Conservation (phyloP, 2,888 invertebrate species). For the Erynnis tages region DNA sequence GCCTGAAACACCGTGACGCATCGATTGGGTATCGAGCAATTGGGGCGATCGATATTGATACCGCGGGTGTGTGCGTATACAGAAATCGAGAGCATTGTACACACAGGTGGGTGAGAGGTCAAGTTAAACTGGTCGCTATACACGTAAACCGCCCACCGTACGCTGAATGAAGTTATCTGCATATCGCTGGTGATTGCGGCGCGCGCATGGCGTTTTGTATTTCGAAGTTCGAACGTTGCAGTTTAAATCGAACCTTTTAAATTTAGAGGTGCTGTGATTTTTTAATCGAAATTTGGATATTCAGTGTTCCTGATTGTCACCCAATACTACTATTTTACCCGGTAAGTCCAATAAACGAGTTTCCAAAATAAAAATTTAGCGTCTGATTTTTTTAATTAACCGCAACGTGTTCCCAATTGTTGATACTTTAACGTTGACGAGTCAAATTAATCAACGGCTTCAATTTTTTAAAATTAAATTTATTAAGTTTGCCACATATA, state of each 20-base stretch:
- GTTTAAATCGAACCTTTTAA: conserved; percentile 19
- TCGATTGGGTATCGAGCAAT: not conserved
- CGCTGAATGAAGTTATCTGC: conserved; percentile 38
- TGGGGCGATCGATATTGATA: not conserved
- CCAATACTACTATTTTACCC: too few relatives aligned
- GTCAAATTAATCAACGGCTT: too few relatives aligned
- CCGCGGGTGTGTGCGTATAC: not conserved
- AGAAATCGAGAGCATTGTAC: conserved; percentile 6
- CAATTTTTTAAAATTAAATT: too few relatives aligned
- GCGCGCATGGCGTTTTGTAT: conserved; percentile 49
- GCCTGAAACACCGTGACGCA: not conserved
- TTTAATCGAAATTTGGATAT: conserved; percentile 5
- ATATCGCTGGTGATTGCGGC: conserved; percentile 59
- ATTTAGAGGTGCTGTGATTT: conserved; percentile 16
- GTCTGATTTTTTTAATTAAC: too few relatives aligned
- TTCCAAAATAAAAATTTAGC: too few relatives aligned
- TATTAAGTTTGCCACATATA: too few relatives aligned
- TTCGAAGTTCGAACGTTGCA: conserved; percentile 24
- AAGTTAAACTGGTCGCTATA: conserved; percentile 45
- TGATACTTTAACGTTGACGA: too few relatives aligned
- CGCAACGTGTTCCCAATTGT: too few relatives aligned
- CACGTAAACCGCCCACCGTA: conserved; percentile 57
- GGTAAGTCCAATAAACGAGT: not conserved
- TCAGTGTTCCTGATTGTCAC: too few relatives aligned
- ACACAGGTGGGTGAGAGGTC: conserved; percentile 40